These are phyloP conservation scores for Puffinus mauretanicus DNA, from an alignment of 2,113 vertebrate genomes.

Conservation along the genomic window DNA sequence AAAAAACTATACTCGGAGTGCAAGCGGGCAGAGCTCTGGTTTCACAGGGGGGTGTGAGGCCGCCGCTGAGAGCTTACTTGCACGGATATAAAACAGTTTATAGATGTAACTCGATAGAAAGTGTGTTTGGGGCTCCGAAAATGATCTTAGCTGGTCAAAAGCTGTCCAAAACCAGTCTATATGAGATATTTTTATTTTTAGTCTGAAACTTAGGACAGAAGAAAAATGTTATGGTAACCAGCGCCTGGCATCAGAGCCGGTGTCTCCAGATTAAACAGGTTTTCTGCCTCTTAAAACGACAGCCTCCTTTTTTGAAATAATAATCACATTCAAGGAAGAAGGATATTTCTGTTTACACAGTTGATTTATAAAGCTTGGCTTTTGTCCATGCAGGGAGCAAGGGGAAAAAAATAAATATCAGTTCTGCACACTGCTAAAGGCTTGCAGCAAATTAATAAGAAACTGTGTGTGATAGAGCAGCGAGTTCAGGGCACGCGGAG, in stretches of 20 bases:
- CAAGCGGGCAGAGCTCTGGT: neutral
- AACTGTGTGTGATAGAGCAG: neutral
- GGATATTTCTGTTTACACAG: constrained; percentile 3
- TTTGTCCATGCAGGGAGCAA: neutral
- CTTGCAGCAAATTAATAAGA: neutral
- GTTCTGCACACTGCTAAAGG: neutral
- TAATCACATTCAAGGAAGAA: neutral
- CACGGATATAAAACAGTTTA: neutral
- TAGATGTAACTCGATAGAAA: neutral
- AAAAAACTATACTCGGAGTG: neutral
- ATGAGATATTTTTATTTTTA: neutral
- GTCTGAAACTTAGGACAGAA: neutral
- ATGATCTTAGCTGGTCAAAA: neutral
- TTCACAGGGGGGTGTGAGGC: neutral
- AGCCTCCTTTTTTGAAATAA: neutral
- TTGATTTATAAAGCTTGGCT: neutral
- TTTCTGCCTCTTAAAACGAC: neutral
- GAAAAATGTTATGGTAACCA: neutral
- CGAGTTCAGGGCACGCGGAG: neutral
- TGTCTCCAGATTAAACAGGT: neutral
- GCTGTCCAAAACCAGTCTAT: neutral
- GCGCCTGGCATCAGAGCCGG: neutral
- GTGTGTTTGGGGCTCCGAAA: neutral
- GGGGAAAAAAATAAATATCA: no score
- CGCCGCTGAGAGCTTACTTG: neutral